Conservation (phyloP, 2,888 invertebrate species). For the Eupeodes luniger region DNA sequence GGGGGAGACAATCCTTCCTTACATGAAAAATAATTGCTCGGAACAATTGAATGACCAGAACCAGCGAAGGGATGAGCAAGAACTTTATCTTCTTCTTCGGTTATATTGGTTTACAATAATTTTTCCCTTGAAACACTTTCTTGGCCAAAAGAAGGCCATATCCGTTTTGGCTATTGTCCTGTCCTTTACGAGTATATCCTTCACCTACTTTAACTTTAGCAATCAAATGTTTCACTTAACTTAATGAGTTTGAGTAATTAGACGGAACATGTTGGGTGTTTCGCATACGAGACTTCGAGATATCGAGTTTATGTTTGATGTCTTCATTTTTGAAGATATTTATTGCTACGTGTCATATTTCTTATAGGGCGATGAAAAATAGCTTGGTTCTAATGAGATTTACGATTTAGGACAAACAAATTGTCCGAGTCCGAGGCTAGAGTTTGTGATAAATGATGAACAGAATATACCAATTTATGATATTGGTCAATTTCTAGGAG, state of each 20-base stretch:
- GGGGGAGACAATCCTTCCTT: slow-evolving; percentile 17
- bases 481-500: slow-evolving; percentile 62
- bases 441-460: slow-evolving; percentile 57
- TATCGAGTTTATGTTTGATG: background rate
- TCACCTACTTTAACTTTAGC: slow-evolving; percentile 28
- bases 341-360: slow-evolving; percentile 74
- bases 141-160: slow-evolving; percentile 48
- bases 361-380: slow-evolving; percentile 69
- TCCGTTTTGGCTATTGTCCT: slow-evolving; percentile 5
- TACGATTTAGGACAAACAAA: slow-evolving; percentile 39
- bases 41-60: slow-evolving; percentile 27
- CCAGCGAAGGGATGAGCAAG: background rate
- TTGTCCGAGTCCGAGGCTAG: background rate
- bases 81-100: background rate
- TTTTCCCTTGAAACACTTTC: slow-evolving; percentile 48
- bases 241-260: slow-evolving; percentile 77
- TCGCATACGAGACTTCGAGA: background rate
- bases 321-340: slow-evolving; percentile 58
- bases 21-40: slow-evolving; percentile 70
- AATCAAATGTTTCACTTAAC: slow-evolving; percentile 74
- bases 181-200: background rate
- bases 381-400: slow-evolving; percentile 40
- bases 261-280: slow-evolving; percentile 68
- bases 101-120: slow-evolving; percentile 53
- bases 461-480: slow-evolving; percentile 3